These are phyloP conservation scores for Lasioglossum zephyrum DNA, from an alignment of 2,888 invertebrate species.

Conservation along the genomic window DNA sequence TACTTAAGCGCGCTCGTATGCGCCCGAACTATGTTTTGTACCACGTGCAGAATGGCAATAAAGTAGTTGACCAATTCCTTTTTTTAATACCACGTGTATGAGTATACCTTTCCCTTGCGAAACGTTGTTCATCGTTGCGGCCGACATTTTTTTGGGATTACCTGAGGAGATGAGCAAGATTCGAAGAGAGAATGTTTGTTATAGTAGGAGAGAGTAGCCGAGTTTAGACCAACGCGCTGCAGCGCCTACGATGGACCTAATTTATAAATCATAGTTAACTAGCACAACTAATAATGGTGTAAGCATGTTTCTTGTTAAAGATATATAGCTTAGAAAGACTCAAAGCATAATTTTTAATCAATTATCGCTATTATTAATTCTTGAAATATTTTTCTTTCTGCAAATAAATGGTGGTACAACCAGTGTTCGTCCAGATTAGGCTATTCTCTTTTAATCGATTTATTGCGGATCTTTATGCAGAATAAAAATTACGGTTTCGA, in stretches of 20 bases:
- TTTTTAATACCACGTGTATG: conserved; percentile 44
- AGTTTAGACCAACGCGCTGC: too few species aligned
- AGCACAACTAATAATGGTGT: not conserved
- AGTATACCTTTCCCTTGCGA: not conserved
- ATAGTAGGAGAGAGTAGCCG: too few species aligned
- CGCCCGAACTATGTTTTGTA: conserved; percentile 64
- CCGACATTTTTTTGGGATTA: not conserved
- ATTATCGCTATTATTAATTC: not conserved
- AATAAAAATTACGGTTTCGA: not conserved
- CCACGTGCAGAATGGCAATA: conserved; percentile 60
- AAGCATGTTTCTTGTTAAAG: not conserved
- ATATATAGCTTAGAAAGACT: not conserved
- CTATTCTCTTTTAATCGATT: too few species aligned
- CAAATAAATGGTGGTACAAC: too few species aligned
- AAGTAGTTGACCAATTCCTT: conserved; percentile 69
- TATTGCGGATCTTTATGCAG: too few species aligned
- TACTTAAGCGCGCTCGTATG: conserved; percentile 60
- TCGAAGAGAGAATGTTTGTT: not conserved
- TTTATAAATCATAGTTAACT: not conserved
- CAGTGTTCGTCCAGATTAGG: too few species aligned
- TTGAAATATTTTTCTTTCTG: too few species aligned
- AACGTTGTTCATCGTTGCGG: not conserved
- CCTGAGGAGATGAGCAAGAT: not conserved
- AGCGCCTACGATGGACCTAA: not conserved
- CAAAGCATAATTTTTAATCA: not conserved